These are phyloP conservation scores for Pentalonia nigronervosa DNA, from an alignment of 1,140 invertebrate species.

Conservation along the genomic window DNA sequence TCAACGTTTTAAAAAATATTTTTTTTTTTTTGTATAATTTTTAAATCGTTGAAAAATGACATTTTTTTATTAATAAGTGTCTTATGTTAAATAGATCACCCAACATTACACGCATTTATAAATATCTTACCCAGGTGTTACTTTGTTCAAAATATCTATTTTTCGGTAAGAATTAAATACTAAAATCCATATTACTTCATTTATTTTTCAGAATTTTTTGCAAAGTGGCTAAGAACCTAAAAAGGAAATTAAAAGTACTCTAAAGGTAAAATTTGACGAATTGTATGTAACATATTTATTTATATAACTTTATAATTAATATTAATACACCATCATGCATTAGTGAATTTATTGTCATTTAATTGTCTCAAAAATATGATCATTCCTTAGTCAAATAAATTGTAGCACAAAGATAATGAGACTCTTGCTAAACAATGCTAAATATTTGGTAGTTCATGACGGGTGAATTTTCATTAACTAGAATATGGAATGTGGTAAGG, in stretches of 20 bases:
- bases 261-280: background rate
- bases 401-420: background rate
- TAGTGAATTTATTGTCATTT: background rate
- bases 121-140: background rate
- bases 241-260: too few species aligned
- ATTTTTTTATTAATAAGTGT: too few species aligned
- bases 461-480: constrained; percentile 2
- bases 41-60: too few species aligned
- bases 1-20: too few species aligned
- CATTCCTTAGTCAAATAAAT: background rate
- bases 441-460: background rate
- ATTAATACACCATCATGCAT: background rate
- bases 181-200: background rate
- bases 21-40: too few species aligned
- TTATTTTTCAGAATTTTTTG: background rate
- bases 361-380: background rate
- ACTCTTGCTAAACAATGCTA: background rate
- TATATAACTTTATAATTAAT: background rate
- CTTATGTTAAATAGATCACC: too few species aligned
- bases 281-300: background rate
- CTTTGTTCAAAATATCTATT: background rate
- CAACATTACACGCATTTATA: background rate
- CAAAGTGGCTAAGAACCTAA: background rate
- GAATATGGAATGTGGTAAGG: background rate
- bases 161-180: background rate